Evolutionary conservation across 2,888 invertebrate species (phyloP), one percentile per base, ranked within the genome.

Genomic region (Aricia artaxerxes): DNA sequence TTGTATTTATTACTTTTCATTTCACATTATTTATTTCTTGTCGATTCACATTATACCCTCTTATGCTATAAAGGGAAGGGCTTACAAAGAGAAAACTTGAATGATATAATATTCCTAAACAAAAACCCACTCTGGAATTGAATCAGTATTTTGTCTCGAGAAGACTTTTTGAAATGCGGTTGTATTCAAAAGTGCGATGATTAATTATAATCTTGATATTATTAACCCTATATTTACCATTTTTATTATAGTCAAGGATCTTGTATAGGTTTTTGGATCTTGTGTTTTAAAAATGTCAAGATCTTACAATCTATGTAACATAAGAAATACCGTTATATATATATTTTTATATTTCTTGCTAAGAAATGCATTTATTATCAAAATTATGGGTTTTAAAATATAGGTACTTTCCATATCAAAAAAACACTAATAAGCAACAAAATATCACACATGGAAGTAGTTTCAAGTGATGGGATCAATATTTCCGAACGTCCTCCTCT

Each of bases 401-500:
- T 49, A 9, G 1, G 49, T 49, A 9, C 9, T 49, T 9, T 49
- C 9, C 2, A 9, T 9, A 9, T 44, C 1, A 44, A 78, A 79
- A 79, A 69, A 78, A 64, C 60, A 79, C 79, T 79, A 69, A 79
- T 60, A 5, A 24, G 49, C 49, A 24, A 75, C 49, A 75, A 75
- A 44, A 49, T 49, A 75, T 9, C 5, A 64, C 31, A 73, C n/a
- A 40, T 44, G 53, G 57, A 13, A 35, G 16, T 76, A 35, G 77
- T 81, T 81, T 81, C 81, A 81, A 82, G 80, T 78, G 80, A 82
- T 82, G 82, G 81, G 82, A 82, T 78, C 79, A 81, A 80, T 80
- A 24, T 24, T 75, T 73, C 57, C 13, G 3, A 13, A 73, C 78
- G 60, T 9, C 49, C 44, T 61, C 78, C 44, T 73, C 3, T 53